Evolutionary conservation across 2,797 vertebrate genomes (phyloP), one percentile per base, ranked within the genome.

Genomic region (Danio albolineatus): DNA sequence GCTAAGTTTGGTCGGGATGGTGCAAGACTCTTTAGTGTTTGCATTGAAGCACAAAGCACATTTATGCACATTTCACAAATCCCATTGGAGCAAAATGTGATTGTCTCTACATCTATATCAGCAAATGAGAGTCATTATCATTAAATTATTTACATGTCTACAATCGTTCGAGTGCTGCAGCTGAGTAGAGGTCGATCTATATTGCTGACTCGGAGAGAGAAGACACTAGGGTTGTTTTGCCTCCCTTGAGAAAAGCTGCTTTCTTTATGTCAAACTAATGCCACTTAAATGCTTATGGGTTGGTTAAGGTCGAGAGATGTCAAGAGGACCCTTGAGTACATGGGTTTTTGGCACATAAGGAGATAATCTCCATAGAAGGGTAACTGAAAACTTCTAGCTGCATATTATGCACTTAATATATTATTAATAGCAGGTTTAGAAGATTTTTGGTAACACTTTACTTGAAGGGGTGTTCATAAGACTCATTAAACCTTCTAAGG

Each of bases 241-340:
- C 9, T 82, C 81, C 28, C 73, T 12, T 44, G 56, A 73, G 80
- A 61, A 56, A 44, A 0, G 8, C n/a, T 69, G 48, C 41, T 46
- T 72, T 67, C 53, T 69, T 82, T 21, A 57, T 44, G 49, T 59
- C 36, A 79, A 49, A 61, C 56, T 61, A 82, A 82, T 66, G 72
- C 56, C 36, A 85, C 4, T 65, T n/a, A 80, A 80, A 77, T 82
- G 69, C 56, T 71, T 73, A 38, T 2, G 7, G 67, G 41, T 71
- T 73, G 36, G 56, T 77, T 59, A 21, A 67, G 70, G 78, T 82
- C 51, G 36, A 75, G 51, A 82, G 43, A 56, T 82, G 62, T 85
- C 53, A 82, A 77, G 56, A 73, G 67, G 54, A 62, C 65, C 56
- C 54, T 76, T 17, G 19, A 72, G 49, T 49, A 41, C 7, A 54